These are phyloP conservation scores for Squalus acanthias DNA, from an alignment of 2,797 vertebrate species.

Conservation along the genomic window DNA sequence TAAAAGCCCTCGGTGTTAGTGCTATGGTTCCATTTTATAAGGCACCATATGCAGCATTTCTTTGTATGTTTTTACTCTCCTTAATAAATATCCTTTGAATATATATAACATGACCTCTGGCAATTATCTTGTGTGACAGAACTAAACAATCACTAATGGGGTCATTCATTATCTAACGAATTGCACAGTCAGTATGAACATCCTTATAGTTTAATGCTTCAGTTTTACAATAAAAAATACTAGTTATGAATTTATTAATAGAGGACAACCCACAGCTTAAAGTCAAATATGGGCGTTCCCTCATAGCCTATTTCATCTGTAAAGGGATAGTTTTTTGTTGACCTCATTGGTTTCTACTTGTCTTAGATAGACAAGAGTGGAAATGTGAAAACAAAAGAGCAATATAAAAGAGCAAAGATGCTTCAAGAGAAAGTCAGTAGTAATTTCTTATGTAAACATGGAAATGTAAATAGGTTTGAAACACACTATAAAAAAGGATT, in stretches of 20 bases:
- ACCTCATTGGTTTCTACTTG: background rate
- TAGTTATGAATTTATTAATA: background rate
- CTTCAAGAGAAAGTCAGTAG: too few relatives aligned
- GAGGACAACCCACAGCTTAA: background rate
- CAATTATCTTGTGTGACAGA: background rate
- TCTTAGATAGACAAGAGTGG: too few relatives aligned
- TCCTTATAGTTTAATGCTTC: background rate
- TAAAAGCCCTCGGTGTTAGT: background rate
- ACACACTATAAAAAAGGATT: background rate
- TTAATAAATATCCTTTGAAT: background rate
- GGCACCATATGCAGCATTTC: background rate
- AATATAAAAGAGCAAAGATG: too few relatives aligned
- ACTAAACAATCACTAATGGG: background rate
- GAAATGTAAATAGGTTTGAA: background rate
- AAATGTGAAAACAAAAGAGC: too few relatives aligned
- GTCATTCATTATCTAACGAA: background rate
- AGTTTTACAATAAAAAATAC: background rate
- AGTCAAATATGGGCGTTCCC: background rate
- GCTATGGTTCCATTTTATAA: background rate
- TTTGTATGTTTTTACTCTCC: background rate
- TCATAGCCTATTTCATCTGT: background rate
- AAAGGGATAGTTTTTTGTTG: background rate
- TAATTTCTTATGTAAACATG: background rate
- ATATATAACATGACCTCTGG: background rate
- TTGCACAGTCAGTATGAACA: background rate